Percentiles rank a stretch among this genome's conserved stretches.
Evolutionary conservation across 30 jellyfish, hydroid and myxozoan genomes (phyloP).

Genomic region (Hydractinia symbiolongicarpus): DNA sequence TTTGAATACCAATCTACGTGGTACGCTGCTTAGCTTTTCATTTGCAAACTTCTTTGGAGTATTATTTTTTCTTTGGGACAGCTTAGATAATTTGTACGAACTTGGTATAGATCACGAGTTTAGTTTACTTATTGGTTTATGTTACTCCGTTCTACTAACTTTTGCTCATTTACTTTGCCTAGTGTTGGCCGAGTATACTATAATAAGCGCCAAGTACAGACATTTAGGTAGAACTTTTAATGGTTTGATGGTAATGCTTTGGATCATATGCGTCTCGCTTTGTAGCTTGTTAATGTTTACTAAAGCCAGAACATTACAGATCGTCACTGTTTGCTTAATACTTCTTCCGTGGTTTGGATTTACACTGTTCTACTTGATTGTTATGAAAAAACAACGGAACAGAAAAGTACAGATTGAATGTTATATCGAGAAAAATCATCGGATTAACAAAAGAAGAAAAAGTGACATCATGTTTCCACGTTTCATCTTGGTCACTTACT

Average conservation of each 20-base stretch:
- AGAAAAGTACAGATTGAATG: not conserved
- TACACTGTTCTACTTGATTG: not conserved
- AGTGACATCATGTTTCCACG: not conserved
- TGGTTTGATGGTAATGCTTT: conserved; percentile 18
- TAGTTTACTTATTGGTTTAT: not conserved
- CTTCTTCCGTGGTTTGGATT: conserved; percentile 1
- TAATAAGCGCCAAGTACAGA: not conserved
- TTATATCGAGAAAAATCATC: not conserved
- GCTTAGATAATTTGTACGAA: not conserved
- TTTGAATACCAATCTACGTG: not conserved
- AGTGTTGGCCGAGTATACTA: not conserved
- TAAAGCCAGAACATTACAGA: not conserved
- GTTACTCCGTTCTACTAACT: not conserved
- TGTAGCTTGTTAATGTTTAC: not conserved
- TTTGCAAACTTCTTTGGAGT: not conserved
- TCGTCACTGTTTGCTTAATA: not conserved
- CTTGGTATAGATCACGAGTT: conserved; percentile 9
- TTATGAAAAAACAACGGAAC: conserved; percentile 3
- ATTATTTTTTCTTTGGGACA: not conserved
- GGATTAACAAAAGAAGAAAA: not conserved
- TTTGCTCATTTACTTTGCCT: not conserved
- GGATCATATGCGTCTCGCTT: conserved; percentile 4
- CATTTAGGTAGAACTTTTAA: not conserved
- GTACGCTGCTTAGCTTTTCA: not conserved
- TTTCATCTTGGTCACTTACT: not conserved